These are phyloP conservation scores for Tiphia femorata DNA, from an alignment of 2,888 invertebrate species.

Conservation along the genomic window DNA sequence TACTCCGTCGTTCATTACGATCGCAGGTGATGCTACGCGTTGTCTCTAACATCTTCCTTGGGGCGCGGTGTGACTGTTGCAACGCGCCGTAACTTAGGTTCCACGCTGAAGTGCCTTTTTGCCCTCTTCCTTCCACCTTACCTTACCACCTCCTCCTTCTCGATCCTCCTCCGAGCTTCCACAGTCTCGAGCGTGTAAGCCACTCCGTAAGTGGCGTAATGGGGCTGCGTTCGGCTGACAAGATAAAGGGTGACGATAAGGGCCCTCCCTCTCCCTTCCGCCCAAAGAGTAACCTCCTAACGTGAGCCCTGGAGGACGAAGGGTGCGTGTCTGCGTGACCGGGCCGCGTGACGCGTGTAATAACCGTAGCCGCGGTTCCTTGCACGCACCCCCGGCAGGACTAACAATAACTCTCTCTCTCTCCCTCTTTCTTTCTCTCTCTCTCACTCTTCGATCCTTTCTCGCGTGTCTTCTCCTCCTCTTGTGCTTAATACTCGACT, in stretches of 20 bases:
- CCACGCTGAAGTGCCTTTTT: neutral
- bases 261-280: constrained; percentile 21
- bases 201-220: constrained; percentile 56
- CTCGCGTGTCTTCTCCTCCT: no score
- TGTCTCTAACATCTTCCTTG: constrained; percentile 27
- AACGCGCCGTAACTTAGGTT: neutral
- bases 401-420: neutral
- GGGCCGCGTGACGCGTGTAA: constrained; percentile 66
- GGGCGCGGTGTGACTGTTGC: constrained; percentile 21
- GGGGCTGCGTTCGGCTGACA: constrained; percentile 62
- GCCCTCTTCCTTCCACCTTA: neutral
- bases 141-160: neutral
- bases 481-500: no score
- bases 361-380: constrained; percentile 63
- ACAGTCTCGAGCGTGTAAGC: constrained; percentile 19
- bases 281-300: no score
- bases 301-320: constrained; percentile 41
- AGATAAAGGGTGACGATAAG: constrained; percentile 66
- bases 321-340: constrained; percentile 60
- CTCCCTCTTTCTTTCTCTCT: no score
- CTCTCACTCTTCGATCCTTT: no score
- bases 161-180: constrained; percentile 19
- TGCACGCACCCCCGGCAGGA: constrained; percentile 53
- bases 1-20: neutral
- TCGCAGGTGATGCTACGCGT: constrained; percentile 20